phyloP scores from a whole-genome alignment of 2,888 invertebrate species.

The Synergus umbraculus region DNA sequence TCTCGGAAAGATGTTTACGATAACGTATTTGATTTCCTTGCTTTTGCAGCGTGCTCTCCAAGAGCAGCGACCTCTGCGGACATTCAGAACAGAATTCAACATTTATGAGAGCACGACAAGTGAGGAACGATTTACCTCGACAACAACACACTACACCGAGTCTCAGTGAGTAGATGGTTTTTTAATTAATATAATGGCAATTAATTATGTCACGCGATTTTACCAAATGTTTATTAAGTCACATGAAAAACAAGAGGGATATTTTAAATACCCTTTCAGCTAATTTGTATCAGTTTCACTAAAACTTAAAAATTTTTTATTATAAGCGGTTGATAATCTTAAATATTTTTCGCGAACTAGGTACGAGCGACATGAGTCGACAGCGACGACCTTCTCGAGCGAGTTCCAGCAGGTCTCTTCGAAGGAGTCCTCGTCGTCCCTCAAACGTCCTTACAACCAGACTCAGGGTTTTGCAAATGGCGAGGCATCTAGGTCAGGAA shows the following conservation, averaged over 20 bases:
- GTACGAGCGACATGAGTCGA: slow-evolving; percentile 70
- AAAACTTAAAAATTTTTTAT: neutral
- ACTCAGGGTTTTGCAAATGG: slow-evolving; percentile 40
- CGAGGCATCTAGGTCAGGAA: slow-evolving; percentile 44
- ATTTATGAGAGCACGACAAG: slow-evolving; percentile 84
- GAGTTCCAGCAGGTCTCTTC: slow-evolving; percentile 61
- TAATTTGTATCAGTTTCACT: too few relatives aligned
- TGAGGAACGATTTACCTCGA: slow-evolving; percentile 81
- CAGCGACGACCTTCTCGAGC: slow-evolving; percentile 63
- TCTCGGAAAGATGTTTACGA: slow-evolving; percentile 60
- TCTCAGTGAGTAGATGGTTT: slow-evolving; percentile 80
- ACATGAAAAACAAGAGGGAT: neutral
- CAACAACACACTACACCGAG: slow-evolving; percentile 82
- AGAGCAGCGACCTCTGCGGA: slow-evolving; percentile 82
- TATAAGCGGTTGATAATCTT: neutral
- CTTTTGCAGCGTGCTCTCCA: slow-evolving; percentile 75
- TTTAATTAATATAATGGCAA: neutral
- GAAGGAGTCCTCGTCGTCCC: slow-evolving; percentile 61
- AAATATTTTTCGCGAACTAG: slow-evolving; percentile 53
- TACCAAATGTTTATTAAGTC: neutral
- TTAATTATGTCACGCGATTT: neutral
- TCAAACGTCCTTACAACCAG: slow-evolving; percentile 46
- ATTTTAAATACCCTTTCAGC: neutral
- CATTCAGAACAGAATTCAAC: slow-evolving; percentile 91
- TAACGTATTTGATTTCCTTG: slow-evolving; percentile 67